Evolutionary conservation across 2,113 vertebrate genomes (phyloP), one percentile per base, ranked within the genome.

Genomic region (Sebastes fasciatus): DNA sequence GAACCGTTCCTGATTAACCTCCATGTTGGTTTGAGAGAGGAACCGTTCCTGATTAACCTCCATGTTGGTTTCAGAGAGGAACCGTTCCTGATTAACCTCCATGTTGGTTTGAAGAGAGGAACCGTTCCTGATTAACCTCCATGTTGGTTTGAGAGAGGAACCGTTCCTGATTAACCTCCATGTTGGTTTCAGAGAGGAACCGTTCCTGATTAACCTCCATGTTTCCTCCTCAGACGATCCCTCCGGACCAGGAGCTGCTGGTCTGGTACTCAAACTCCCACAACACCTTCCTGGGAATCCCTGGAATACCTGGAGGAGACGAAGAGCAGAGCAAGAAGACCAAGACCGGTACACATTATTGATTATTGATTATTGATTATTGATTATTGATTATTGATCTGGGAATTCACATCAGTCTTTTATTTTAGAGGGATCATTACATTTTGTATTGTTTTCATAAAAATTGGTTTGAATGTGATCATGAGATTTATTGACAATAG

Each of bases 231-330:
- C 80, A 99, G 98, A 99, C 98, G 55, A 98, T 99, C 80, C 98
- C 98, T 19, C 98, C 98, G 0, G 98, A 99, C 84, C 98, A 99
- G 93, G 98, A 99, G 83, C 93, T 99, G 80, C 94, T 99, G 65
- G 98, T 99, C 46, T 99, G 98, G 98, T 99, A 99, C 0, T 96
- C 98, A 55, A 99, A 99, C 90, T 98, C 97, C 0, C 98, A 99
- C 82, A 99, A 97, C 91, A 99, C 96, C 11, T 99, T 99, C 88
- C 93, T 99, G 85, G 98, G 98, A 16, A 99, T 99, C 57, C 98
- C 98, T 0, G 98, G 98, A 0, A 98, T 99, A 14, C 97, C 98
- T 0, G 98, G 98, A 23, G 94, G 96, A 13, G 98, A 99, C 46
- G 98, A 99, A 0, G 98, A 99, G 52, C 95, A 94, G 45, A 96